Evolutionary conservation across 37 sponge, comb jelly and placozoan genomes (phyloP).

Genomic region (Tethya wilhelma): DNA sequence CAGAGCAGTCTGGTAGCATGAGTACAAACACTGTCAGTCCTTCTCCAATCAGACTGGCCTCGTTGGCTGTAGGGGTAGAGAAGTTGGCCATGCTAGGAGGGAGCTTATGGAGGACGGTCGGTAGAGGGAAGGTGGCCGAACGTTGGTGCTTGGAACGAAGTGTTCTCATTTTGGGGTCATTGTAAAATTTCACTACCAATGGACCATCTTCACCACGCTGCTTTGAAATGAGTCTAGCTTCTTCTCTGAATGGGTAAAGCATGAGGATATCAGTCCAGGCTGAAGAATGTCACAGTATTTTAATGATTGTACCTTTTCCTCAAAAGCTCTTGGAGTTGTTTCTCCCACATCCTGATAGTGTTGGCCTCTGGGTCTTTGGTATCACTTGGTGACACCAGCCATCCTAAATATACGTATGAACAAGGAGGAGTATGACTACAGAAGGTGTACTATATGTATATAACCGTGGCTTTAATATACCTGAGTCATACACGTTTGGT

Average conservation of each 20-base stretch:
- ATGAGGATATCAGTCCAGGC: background rate
- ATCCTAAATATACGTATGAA: too few species aligned
- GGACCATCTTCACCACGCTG: slow-evolving; percentile 73
- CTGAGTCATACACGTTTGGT: background rate
- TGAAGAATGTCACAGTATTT: too few species aligned
- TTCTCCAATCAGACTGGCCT: slow-evolving; percentile 37
- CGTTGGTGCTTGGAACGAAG: slow-evolving; percentile 57
- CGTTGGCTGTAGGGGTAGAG: slow-evolving; percentile 4
- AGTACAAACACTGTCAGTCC: slow-evolving; percentile 41
- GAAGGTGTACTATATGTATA: background rate
- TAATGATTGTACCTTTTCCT: slow-evolving; percentile 67
- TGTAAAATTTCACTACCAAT: slow-evolving; percentile 62
- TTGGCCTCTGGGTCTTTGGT: slow-evolving; percentile 72
- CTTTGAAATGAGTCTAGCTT: slow-evolving; percentile 53
- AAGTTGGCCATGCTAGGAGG: slow-evolving; percentile 53
- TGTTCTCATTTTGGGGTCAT: slow-evolving; percentile 36
- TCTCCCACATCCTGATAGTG: slow-evolving; percentile 80
- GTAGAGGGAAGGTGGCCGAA: slow-evolving; percentile 56
- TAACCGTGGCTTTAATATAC: background rate
- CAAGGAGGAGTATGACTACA: slow-evolving; percentile 5
- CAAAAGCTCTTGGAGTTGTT: slow-evolving; percentile 51
- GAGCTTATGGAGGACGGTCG: slow-evolving; percentile 38
- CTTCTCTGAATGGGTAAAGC: slow-evolving; percentile 35
- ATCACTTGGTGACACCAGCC: slow-evolving; percentile 78
- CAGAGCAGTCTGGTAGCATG: slow-evolving; percentile 77